A percentile compares a stretch with the other conserved stretches of the same genome.
Evolutionary conservation across 2,113 vertebrate species (phyloP).

Genomic region (Verasper variegatus): DNA sequence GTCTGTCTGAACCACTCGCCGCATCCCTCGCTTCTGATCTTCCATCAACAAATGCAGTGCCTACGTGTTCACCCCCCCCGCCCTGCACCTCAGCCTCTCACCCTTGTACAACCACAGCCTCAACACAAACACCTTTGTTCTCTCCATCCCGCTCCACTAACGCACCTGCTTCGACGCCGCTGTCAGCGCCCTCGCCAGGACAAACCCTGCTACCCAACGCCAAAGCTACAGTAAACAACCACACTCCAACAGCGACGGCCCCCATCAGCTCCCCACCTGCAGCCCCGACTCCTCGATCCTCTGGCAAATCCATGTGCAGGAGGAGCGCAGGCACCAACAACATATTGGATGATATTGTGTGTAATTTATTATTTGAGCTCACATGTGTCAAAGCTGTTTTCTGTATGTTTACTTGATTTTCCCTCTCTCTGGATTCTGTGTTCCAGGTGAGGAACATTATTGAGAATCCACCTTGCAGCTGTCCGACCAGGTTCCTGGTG

Average conservation of each 20-base stretch:
- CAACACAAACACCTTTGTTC: slow-evolving; percentile 75
- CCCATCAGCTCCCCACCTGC: slow-evolving; percentile 50
- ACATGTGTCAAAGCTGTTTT: neutral
- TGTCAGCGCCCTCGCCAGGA: slow-evolving; percentile 9
- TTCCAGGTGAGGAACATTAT: slow-evolving; percentile 92
- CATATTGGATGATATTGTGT: slow-evolving; percentile 92
- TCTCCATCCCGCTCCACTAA: slow-evolving; percentile 41
- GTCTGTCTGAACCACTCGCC: slow-evolving; percentile 53
- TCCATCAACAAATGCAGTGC: slow-evolving; percentile 61
- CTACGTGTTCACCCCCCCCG: slow-evolving; percentile 47
- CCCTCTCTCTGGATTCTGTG: slow-evolving; percentile 10
- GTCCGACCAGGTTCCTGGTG: slow-evolving; percentile 90
- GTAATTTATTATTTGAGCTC: slow-evolving; percentile 43
- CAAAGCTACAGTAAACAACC: slow-evolving; percentile 33
- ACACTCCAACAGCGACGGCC: slow-evolving; percentile 24
- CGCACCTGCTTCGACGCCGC: slow-evolving; percentile 39
- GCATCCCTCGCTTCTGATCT: slow-evolving; percentile 62
- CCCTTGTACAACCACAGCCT: slow-evolving; percentile 53
- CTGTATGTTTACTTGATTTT: neutral
- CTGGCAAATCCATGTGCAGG: slow-evolving; percentile 84
- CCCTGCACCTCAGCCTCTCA: slow-evolving; percentile 49
- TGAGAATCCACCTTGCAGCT: slow-evolving; percentile 94
- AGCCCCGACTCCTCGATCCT: slow-evolving; percentile 59
- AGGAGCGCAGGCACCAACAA: slow-evolving; percentile 87
- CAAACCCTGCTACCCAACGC: slow-evolving; percentile 24